Conservation (phyloP, 1,140 invertebrate species). For the Globodera ellingtonae region DNA sequence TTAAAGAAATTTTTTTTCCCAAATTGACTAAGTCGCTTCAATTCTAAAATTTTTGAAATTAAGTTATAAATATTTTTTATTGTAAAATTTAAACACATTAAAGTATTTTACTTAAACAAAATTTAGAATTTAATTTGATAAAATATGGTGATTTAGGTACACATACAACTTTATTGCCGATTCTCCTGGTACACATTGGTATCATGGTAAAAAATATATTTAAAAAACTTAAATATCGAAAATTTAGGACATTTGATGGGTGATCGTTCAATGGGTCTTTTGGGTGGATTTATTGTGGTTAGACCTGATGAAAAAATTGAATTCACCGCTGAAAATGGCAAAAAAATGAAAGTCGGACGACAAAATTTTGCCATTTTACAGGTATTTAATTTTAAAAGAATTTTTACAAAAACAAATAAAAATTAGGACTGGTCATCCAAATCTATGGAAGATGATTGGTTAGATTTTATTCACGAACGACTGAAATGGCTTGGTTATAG, state of each 20-base stretch:
- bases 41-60: too few relatives aligned
- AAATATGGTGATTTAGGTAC: background rate
- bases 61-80: too few relatives aligned
- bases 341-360: slow-evolving; percentile 21
- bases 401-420: slow-evolving; percentile 17
- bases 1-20: too few relatives aligned
- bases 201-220: slow-evolving; percentile 44
- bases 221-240: background rate
- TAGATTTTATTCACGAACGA: slow-evolving; percentile 16
- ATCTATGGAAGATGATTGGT: slow-evolving; percentile 12
- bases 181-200: slow-evolving; percentile 62
- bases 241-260: slow-evolving; percentile 50
- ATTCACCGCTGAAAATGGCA: slow-evolving; percentile 7
- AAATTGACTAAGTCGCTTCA: too few relatives aligned
- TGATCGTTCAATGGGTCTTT: slow-evolving; percentile 58
- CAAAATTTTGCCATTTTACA: slow-evolving; percentile 47
- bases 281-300: slow-evolving; percentile 59
- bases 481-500: slow-evolving; percentile 21
- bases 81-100: too few relatives aligned
- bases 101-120: too few relatives aligned
- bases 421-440: slow-evolving; percentile 59
- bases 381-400: background rate
- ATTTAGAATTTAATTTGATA: too few relatives aligned
- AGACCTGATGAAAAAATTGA: slow-evolving; percentile 20
- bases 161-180: slow-evolving; percentile 58